Evolutionary conservation across 2,888 invertebrate species (phyloP).

Genomic region (Dichetophora obliterata): DNA sequence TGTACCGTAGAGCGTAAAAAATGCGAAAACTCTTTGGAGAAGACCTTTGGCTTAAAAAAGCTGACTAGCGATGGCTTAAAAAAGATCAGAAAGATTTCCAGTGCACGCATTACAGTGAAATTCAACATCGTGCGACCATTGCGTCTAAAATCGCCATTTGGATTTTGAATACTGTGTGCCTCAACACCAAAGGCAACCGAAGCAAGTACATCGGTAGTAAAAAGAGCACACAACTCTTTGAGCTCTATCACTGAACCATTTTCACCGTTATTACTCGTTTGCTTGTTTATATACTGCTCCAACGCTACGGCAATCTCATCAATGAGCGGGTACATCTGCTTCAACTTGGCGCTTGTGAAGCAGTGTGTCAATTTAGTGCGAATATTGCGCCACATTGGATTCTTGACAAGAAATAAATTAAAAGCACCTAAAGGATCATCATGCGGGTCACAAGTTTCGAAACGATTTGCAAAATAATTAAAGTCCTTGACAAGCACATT

Average conservation of each 20-base stretch:
- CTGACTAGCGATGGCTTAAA: slow-evolving; percentile 62
- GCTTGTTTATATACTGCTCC: neutral
- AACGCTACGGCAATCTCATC: slow-evolving; percentile 45
- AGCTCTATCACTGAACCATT: no score
- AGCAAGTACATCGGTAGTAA: no score
- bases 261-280: no score
- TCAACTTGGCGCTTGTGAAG: slow-evolving; percentile 69
- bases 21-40: slow-evolving; percentile 55
- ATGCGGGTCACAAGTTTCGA: slow-evolving; percentile 58
- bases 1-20: slow-evolving; percentile 68
- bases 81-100: slow-evolving; percentile 60
- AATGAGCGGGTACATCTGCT: slow-evolving; percentile 66
- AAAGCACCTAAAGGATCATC: slow-evolving; percentile 66
- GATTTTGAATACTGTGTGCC: no score
- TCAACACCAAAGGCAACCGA: no score
- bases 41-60: slow-evolving; percentile 58
- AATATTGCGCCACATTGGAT: slow-evolving; percentile 69
- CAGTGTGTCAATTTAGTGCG: slow-evolving; percentile 70
- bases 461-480: slow-evolving; percentile 65
- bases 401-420: slow-evolving; percentile 69
- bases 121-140: slow-evolving; percentile 46
- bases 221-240: no score
- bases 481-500: slow-evolving; percentile 70
- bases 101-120: slow-evolving; percentile 52
- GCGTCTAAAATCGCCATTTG: no score